Base-by-base conservation (phyloP, 2,797 vertebrate genomes). In the Gastrophryne carolinensis region DNA sequence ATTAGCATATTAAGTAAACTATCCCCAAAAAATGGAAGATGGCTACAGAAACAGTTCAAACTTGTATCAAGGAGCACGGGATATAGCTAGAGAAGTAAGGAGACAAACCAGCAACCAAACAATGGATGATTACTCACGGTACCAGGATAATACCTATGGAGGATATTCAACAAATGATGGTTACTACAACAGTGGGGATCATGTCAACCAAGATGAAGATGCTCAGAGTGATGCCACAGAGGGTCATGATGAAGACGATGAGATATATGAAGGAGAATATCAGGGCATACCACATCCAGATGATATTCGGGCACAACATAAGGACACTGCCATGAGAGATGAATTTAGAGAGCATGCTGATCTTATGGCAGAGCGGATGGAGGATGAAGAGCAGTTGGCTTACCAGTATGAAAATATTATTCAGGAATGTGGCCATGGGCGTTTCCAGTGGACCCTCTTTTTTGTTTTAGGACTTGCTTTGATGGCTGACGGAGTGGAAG, bases 241-340 rank as follows among this genome's bases (percentile, higher is more conserved):
- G 84, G 97, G 97, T 2, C 94, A 97, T 0, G 97, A 99, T 17
- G 96, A 98, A 17, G 95, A 96, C 0, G 93, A 97, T 1, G 95
- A 96, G 79, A 95, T 98, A 89, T 99, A 99, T 0, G 96, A 98
- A 83, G 97, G 97, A 5, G 97, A 99, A 81, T 99, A 99, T 87
- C 97, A 98, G 88, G 97, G 96, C 21, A 88, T 98, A 80, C 96
- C 97, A 1, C 97, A 98, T 80, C 97, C 96, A 0, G 97, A 98
- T 2, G 96, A 98, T 67, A 87, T 95, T 84, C 96, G 94, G 84
- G 86, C 89, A 74, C 84, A 92, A 80, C 92, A 94, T 26, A 87
- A 92, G 79, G 70, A 86, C 0, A 86, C 94, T 72, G 89, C 91
- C 0, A 44, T 90, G 60, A 91, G 80, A 32, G 95, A 96, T 80